Conservation (phyloP, 92 coral and sea anemone species). For the Pocillopora grandis region DNA sequence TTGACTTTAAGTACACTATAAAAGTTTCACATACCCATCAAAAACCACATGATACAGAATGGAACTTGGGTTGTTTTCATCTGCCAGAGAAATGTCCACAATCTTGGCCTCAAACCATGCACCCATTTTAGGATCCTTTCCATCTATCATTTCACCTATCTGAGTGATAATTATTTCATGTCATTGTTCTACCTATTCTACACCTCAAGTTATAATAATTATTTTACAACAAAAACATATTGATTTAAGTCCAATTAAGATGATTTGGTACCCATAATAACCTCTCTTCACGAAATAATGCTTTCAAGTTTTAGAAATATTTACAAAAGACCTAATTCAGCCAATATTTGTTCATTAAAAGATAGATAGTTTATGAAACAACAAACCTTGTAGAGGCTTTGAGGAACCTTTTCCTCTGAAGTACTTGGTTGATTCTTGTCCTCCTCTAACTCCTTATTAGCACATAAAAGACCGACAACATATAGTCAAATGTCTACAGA, state of each 20-base stretch:
- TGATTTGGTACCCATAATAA: no score
- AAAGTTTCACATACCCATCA: slow-evolving; percentile 82
- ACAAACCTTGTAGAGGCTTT: slow-evolving; percentile 65
- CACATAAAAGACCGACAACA: background rate
- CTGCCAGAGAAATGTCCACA: slow-evolving; percentile 66
- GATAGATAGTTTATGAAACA: background rate
- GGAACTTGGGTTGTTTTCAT: slow-evolving; percentile 55
- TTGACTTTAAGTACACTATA: background rate
- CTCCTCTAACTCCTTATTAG: slow-evolving; percentile 10
- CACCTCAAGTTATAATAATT: no score
- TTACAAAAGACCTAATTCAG: no score
- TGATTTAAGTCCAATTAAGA: no score
- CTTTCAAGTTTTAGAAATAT: no score
- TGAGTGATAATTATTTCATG: background rate
- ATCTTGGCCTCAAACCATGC: slow-evolving; percentile 99
- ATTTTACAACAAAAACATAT: no score
- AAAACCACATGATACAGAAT: slow-evolving; percentile 85
- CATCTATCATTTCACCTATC: slow-evolving; percentile 87
- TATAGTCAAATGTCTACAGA: background rate
- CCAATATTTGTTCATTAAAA: no score
- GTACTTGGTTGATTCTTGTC: slow-evolving; percentile 25
- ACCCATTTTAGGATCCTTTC: slow-evolving; percentile 92
- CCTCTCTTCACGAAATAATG: no score
- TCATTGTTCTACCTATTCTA: background rate
- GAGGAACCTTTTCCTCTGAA: slow-evolving; percentile 23